Conservation (phyloP, 2,888 invertebrate species). For the Tanypteryx hageni region DNA sequence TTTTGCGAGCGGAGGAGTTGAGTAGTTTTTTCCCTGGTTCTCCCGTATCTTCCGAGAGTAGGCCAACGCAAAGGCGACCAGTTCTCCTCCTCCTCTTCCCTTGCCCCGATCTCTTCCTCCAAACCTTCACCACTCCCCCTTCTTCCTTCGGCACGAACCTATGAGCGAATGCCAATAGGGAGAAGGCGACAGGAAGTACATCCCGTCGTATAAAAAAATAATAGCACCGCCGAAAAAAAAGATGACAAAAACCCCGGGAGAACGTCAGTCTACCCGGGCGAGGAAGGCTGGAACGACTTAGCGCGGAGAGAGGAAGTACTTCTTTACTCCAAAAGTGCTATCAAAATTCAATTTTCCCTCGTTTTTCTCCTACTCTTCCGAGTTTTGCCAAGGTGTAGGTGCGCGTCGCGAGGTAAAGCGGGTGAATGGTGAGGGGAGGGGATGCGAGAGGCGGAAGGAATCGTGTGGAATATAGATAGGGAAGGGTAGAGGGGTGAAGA, state of each 20-base stretch:
- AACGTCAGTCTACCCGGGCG: background rate
- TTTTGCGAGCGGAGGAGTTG: no score
- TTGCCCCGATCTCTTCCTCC: no score
- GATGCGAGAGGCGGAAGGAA: background rate
- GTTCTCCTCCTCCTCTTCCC: no score
- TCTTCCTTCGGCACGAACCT: background rate
- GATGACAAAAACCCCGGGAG: background rate
- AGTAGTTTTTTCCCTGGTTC: no score
- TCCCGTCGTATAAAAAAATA: background rate
- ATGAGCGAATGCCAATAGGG: conserved; percentile 13
- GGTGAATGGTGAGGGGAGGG: background rate
- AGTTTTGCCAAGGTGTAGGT: background rate
- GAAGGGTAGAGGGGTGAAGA: no score
- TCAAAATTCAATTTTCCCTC: conserved; percentile 17
- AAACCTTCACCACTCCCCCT: background rate
- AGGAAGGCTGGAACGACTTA: background rate
- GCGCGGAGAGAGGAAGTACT: background rate
- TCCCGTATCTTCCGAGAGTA: background rate
- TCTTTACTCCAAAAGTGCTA: conserved; percentile 1
- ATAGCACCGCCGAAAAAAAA: background rate
- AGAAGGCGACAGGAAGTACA: background rate
- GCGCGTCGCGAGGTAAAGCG: background rate
- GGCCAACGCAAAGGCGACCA: background rate
- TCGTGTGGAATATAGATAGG: no score
- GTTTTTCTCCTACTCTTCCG: background rate